Percentiles rank a stretch among this genome's conserved stretches.
These are phyloP conservation scores for Drosophila emarginata DNA, from an alignment of 2,888 invertebrate species.

Conservation along the genomic window DNA sequence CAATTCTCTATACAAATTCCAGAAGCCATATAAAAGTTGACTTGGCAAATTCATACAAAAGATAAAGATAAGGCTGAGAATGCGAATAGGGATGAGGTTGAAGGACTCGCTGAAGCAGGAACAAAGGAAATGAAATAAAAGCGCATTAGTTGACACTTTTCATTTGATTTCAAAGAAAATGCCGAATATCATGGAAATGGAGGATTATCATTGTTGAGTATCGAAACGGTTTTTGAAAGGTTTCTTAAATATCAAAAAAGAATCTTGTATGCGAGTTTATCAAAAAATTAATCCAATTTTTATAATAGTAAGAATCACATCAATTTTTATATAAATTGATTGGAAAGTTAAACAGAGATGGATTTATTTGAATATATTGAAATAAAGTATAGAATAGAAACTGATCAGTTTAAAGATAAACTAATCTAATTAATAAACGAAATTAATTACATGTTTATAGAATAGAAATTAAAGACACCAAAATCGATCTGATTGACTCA, in stretches of 20 bases:
- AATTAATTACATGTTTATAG: too few species aligned
- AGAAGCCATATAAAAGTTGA: constrained; percentile 20
- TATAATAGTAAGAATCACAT: too few species aligned
- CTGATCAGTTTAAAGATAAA: too few species aligned
- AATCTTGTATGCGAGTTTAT: not conserved
- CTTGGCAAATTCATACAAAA: constrained; percentile 26
- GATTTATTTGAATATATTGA: too few species aligned
- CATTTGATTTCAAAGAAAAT: constrained; percentile 15
- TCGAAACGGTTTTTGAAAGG: not conserved
- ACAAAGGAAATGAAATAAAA: constrained; percentile 21
- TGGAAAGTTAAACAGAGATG: too few species aligned
- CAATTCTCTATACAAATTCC: constrained; percentile 16
- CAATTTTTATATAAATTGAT: too few species aligned
- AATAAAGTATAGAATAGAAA: too few species aligned
- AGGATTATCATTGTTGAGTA: not conserved
- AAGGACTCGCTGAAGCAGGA: constrained; percentile 8
- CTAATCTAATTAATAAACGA: too few species aligned
- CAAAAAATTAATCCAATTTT: too few species aligned
- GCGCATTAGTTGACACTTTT: constrained; percentile 28
- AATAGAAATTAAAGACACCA: too few species aligned
- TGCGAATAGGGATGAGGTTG: not conserved
- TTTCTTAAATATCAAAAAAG: not conserved
- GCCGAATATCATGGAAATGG: not conserved
- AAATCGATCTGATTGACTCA: too few species aligned
- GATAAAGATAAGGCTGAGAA: not conserved